phyloP scores from a whole-genome alignment of 2,888 invertebrate genomes.

The Caenorhabditis sp. region DNA sequence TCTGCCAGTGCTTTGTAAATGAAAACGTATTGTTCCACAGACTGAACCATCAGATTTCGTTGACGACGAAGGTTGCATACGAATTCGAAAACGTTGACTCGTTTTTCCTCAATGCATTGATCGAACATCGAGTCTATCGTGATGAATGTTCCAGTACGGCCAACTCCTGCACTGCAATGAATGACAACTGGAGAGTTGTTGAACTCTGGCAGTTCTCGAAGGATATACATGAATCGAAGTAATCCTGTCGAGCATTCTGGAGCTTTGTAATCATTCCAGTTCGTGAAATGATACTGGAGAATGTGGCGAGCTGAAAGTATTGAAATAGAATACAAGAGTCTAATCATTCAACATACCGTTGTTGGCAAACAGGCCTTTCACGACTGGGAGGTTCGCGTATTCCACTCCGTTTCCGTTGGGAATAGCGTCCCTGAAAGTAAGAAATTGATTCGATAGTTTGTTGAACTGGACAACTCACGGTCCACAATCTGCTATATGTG shows the following conservation, averaged over 20 bases:
- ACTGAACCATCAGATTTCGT: constrained; percentile 95
- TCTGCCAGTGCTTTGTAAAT: constrained; percentile 95
- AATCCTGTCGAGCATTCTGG: constrained; percentile 93
- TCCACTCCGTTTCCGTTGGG: constrained; percentile 63
- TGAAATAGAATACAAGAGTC: background rate
- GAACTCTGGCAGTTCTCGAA: constrained; percentile 85
- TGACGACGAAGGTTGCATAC: constrained; percentile 93
- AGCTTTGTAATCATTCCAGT: constrained; percentile 97
- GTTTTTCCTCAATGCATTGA: constrained; percentile 90
- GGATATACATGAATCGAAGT: constrained; percentile 74
- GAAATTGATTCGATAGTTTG: background rate
- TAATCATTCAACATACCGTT: constrained; percentile 1
- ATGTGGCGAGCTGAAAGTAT: constrained; percentile 86
- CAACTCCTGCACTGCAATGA: constrained; percentile 96
- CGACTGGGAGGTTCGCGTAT: constrained; percentile 78
- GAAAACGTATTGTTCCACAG: constrained; percentile 96
- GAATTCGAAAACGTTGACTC: constrained; percentile 91
- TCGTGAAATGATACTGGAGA: constrained; percentile 94
- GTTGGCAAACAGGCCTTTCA: constrained; percentile 35
- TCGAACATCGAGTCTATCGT: constrained; percentile 93
- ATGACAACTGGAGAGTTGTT: constrained; percentile 85
- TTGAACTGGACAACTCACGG: constrained; percentile 23
- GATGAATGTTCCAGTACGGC: constrained; percentile 94
- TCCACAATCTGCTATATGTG: constrained; percentile 58
- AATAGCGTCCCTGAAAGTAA: constrained; percentile 30